Evolutionary conservation across 2,113 vertebrate genomes (phyloP).

Genomic region (Symphodus melops): DNA sequence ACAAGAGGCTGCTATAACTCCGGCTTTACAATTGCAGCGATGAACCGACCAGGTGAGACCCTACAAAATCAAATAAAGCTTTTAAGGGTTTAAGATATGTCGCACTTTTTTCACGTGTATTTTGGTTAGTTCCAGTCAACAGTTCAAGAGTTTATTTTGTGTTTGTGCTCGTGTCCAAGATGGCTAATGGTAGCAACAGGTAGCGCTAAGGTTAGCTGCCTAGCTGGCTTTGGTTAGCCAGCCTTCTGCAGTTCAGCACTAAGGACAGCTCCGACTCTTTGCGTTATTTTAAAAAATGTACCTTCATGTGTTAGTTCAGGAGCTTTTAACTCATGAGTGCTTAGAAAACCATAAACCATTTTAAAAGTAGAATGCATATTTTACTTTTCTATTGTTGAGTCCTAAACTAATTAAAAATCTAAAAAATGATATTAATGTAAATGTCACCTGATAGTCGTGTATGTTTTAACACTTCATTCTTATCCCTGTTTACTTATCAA

Average conservation of each 20-base stretch:
- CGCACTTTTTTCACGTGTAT: too few species aligned
- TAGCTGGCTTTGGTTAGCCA: constrained; percentile 10
- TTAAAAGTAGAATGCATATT: too few species aligned
- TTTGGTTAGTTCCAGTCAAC: not conserved
- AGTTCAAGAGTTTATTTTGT: not conserved
- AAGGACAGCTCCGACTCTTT: constrained; percentile 56
- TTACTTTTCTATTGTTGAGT: too few species aligned
- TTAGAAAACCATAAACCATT: too few species aligned
- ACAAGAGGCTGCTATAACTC: not conserved
- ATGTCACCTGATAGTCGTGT: too few species aligned
- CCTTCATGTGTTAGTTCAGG: too few species aligned
- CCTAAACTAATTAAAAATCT: too few species aligned
- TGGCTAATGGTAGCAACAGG: constrained; percentile 60
- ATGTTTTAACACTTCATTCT: too few species aligned
- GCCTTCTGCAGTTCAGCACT: constrained; percentile 58
- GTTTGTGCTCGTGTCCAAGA: not conserved
- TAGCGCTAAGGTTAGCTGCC: constrained; percentile 34
- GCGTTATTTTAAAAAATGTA: not conserved
- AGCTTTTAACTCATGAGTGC: too few species aligned
- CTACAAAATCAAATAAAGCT: not conserved
- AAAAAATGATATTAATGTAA: too few species aligned
- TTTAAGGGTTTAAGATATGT: not conserved
- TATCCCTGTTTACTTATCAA: too few species aligned
- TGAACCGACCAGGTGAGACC: constrained; percentile 72
- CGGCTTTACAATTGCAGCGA: constrained; percentile 39